Percentiles rank a stretch among this genome's conserved stretches.
These are phyloP conservation scores for Acrossocheilus fasciatus DNA, from an alignment of 2,797 vertebrate species.

Conservation along the genomic window DNA sequence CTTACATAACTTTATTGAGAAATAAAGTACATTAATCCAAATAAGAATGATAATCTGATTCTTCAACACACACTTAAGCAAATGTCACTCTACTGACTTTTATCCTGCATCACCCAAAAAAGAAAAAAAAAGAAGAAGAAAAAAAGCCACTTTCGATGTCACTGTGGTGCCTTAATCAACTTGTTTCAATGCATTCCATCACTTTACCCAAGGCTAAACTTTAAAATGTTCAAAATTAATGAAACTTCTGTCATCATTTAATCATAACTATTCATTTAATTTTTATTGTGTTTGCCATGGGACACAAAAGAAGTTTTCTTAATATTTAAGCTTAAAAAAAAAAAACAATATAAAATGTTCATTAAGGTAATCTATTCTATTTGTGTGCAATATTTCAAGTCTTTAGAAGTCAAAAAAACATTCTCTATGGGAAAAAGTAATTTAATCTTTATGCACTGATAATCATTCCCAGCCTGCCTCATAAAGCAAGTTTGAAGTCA, in stretches of 20 bases:
- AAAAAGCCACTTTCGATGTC: too few relatives aligned
- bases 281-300: neutral
- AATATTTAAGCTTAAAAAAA: neutral
- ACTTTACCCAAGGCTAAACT: slow-evolving; percentile 10
- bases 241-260: neutral
- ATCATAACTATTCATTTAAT: neutral
- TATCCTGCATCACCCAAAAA: too few relatives aligned
- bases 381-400: neutral
- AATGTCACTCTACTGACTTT: too few relatives aligned
- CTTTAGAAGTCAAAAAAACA: neutral
- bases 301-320: neutral
- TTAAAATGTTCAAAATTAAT: neutral
- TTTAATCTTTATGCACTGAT: neutral
- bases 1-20: neutral
- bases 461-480: neutral
- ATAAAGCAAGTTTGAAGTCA: neutral
- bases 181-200: neutral
- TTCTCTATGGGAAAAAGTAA: neutral
- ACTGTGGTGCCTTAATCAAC: neutral
- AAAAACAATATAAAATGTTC: neutral
- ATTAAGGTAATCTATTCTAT: neutral
- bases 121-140: too few relatives aligned
- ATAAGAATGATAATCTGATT: neutral
- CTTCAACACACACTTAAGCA: too few relatives aligned
- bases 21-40: neutral